Percentiles rank a stretch among this genome's conserved stretches.
Evolutionary conservation across 1,140 invertebrate genomes (phyloP).

Genomic region (Cardiocondyla obscurior): DNA sequence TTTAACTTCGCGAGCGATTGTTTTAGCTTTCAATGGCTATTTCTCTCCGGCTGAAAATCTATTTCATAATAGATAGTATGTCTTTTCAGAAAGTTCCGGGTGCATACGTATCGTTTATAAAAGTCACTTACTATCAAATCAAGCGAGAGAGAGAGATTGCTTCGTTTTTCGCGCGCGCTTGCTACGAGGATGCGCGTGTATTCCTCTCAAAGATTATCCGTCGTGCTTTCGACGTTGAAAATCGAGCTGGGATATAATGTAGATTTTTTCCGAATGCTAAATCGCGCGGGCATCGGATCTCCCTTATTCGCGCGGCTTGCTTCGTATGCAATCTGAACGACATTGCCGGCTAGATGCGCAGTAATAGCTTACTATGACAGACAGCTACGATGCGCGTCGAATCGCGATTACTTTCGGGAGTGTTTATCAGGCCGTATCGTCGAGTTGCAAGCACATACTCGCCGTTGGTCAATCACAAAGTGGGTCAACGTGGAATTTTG

Average conservation of each 20-base stretch:
- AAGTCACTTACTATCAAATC: conserved; percentile 1
- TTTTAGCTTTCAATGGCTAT: not conserved
- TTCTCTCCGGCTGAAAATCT: not conserved
- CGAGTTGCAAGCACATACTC: not conserved
- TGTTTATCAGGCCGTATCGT: conserved; percentile 19
- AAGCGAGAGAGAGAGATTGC: not conserved
- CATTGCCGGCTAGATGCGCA: not conserved
- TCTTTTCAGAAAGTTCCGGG: not conserved
- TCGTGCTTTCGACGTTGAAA: not conserved
- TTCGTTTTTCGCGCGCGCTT: not conserved
- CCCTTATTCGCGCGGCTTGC: not conserved
- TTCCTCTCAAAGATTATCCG: not conserved
- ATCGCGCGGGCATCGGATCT: not conserved
- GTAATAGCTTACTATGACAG: conserved; percentile 16
- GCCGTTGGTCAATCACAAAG: conserved; percentile 11
- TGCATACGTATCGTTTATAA: not conserved
- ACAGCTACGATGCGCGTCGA: not conserved
- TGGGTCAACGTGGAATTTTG: conserved; percentile 56
- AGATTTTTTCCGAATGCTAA: not conserved
- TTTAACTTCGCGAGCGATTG: not conserved
- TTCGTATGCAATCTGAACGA: conserved; percentile 28
- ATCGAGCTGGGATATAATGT: not conserved
- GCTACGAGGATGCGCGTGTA: not conserved
- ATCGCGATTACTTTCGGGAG: conserved; percentile 19
- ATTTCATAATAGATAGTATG: not conserved